Conservation (phyloP, 2,797 vertebrate species). For the Gymnodraco acuticeps region DNA sequence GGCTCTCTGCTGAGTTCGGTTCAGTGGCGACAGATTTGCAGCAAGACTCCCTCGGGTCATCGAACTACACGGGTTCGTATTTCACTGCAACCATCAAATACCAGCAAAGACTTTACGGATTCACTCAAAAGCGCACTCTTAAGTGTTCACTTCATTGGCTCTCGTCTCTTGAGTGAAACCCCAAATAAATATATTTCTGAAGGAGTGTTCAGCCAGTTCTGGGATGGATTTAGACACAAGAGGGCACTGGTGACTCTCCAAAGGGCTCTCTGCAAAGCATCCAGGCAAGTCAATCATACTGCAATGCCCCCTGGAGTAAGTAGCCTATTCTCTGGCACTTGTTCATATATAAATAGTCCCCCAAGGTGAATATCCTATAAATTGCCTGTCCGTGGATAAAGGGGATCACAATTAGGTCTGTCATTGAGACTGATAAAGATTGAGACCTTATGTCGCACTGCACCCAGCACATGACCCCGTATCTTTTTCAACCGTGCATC, state of each 20-base stretch:
- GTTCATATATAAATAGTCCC: constrained; percentile 74
- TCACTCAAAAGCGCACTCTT: constrained; percentile 20
- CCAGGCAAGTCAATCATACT: constrained; percentile 55
- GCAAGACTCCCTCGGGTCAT: constrained; percentile 30
- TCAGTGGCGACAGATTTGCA: constrained; percentile 17
- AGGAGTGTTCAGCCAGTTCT: neutral
- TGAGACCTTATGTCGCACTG: constrained; percentile 39
- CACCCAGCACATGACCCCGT: constrained; percentile 37
- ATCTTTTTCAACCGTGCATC: constrained; percentile 33
- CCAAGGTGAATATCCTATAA: constrained; percentile 75
- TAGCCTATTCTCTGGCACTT: constrained; percentile 59
- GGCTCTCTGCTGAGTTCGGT: constrained; percentile 24
- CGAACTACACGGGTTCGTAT: constrained; percentile 32
- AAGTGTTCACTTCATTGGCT: constrained; percentile 38
- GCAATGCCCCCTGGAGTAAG: constrained; percentile 65
- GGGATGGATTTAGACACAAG: constrained; percentile 50
- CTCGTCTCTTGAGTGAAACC: constrained; percentile 36
- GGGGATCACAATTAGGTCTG: constrained; percentile 60
- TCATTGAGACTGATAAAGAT: constrained; percentile 59
- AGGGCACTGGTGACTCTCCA: constrained; percentile 70
- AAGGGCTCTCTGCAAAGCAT: neutral
- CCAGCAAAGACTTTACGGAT: constrained; percentile 26
- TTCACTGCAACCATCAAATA: constrained; percentile 37
- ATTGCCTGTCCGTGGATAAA: constrained; percentile 66
- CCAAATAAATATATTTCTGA: constrained; percentile 39